Base-by-base conservation (phyloP, 2,113 vertebrate species). In the Stictonetta naevosa region DNA sequence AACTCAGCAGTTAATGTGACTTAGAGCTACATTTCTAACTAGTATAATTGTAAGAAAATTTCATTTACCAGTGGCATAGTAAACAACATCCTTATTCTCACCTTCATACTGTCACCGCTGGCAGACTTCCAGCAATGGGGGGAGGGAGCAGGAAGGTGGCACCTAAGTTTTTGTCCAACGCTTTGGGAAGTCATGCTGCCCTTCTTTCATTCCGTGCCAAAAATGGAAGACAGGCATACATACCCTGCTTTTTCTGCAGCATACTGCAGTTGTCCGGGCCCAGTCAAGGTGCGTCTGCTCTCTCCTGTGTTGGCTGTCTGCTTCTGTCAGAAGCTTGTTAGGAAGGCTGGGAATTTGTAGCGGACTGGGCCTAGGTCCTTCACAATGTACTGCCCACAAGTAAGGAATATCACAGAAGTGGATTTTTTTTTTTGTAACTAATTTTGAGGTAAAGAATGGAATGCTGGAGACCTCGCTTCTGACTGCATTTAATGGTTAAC, bases 391-490 rank as follows among this genome's bases (percentile, higher is more conserved):
- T 10, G 1, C 1, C 12, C 13, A 10, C 16, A 58, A 76, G 73
- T 50, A 34, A 11, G 8, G 13, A 69, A 48, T 42, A 40, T 69
- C 42, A 33, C n/a, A 22, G 1, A 19, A 17, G 31, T 67, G 58
- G 3, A 12, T 0, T 0, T 15, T 66, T 0, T 0, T 15, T 66
- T 75, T 74, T 67, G 17, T 66, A 42, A 46, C 13, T 83, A 7
- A 31, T 74, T 71, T 83, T 55, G 40, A 59, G 18, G 11, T 78
- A 9, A 67, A 80, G 55, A 86, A 13, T 11, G 31, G 56, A 4
- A 38, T 78, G 26, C 59, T 83, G 66, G 48, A 72, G 34, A 63
- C 25, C 36, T 93, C 10, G 4, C 42, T 87, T 29, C 62, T 17
- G n/a, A 20, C 26, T 64, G 18, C 25, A 12, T 19, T 29, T 64